Evolutionary conservation across 2,888 invertebrate genomes (phyloP), one percentile per base, ranked within the genome.

Genomic region (Tridacna crocea): DNA sequence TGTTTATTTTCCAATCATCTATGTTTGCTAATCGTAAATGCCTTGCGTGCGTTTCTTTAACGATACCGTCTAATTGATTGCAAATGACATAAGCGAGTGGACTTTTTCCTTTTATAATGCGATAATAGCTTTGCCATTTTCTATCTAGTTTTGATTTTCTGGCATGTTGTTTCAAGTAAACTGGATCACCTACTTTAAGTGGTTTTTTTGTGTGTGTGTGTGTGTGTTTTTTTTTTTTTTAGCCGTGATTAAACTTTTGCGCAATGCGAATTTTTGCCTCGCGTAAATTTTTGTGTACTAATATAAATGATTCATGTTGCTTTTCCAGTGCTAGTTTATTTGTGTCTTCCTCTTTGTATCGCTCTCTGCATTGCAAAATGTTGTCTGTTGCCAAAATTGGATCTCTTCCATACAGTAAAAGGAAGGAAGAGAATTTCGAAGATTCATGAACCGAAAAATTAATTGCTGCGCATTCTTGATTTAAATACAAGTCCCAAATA

Each of bases 241-340:
- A 72, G 15, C 75, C 77, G 36, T 72, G 58, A 75, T 83, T 63
- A 17, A 65, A 68, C 75, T 81, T 68, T 70, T 66, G 65, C 8
- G 60, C 70, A 26, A 75, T 78, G 75, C 76, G 58, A 27, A 48
- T 46, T 36, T 83, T 82, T 17, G 77, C 65, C 10, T 76, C 46
- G 12, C 68, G 66, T n/a, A 75, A n/a, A 47, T 73, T 51, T 61
- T 77, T 70, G 68, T 83, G 75, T n/a, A 83, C 80, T 27, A 61
- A 76, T 13, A 79, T 60, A 76, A 85, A 82, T 15, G 78, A 51
- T 55, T 76, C 80, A 51, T 85, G 83, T 63, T 83, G 82, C 13
- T 81, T 60, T 74, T 83, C 74, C 60, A 83, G 58, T 1, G 80
- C 72, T 60, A 82, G 72, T 75, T 85, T 55, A 58, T 83, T 76